A percentile compares a stretch with the other conserved stretches of the same genome.
Evolutionary conservation across 1,140 invertebrate species (phyloP).

Genomic region (Cotesia typhae): DNA sequence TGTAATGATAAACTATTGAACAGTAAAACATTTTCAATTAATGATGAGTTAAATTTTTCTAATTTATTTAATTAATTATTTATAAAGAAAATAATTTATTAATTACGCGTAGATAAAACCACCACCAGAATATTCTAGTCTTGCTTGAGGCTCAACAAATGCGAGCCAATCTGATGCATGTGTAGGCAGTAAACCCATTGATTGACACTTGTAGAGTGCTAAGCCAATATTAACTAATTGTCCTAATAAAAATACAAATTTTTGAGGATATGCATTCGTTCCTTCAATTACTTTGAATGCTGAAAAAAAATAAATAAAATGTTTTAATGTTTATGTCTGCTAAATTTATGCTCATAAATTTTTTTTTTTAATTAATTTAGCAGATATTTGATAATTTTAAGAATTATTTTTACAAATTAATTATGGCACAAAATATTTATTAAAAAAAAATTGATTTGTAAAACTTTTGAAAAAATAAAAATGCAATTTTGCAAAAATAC

Average conservation of each 20-base stretch:
- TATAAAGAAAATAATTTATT: not conserved
- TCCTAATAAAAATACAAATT: constrained; percentile 93
- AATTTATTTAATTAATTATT: constrained; percentile 2
- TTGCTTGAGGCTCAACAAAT: constrained; percentile 91
- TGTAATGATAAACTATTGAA: constrained; percentile 28
- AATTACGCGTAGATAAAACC: constrained; percentile 75
- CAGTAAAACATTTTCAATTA: constrained; percentile 19
- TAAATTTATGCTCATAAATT: not conserved
- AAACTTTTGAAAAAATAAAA: too few relatives aligned
- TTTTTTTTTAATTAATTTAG: not conserved
- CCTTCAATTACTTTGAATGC: constrained; percentile 97
- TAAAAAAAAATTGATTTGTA: too few relatives aligned
- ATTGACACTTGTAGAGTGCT: constrained; percentile 98
- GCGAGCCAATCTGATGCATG: constrained; percentile 99
- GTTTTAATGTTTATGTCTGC: not conserved
- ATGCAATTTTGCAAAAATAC: too few relatives aligned
- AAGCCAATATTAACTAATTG: constrained; percentile 93
- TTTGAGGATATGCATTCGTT: constrained; percentile 88
- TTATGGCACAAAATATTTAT: too few relatives aligned
- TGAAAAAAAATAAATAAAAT: constrained; percentile 53
- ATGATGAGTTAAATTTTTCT: constrained; percentile 15
- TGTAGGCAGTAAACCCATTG: constrained; percentile 97
- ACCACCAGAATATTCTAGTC: constrained; percentile 88
- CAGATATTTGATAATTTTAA: not conserved
- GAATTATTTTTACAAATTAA: too few relatives aligned